These are phyloP conservation scores for Drosophila diplacantha DNA, from an alignment of 2,888 invertebrate genomes.

Conservation along the genomic window DNA sequence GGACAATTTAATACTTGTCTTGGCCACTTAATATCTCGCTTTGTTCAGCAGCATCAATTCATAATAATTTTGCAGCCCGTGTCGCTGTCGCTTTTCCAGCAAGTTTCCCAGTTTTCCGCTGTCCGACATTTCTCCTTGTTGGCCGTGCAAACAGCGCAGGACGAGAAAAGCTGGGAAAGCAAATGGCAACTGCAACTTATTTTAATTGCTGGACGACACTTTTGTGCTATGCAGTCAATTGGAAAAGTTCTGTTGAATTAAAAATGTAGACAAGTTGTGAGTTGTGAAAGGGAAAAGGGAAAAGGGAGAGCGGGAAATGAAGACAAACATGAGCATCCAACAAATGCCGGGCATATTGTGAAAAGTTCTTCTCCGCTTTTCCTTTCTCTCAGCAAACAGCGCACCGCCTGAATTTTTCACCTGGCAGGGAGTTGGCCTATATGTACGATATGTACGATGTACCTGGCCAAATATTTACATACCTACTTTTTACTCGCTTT, in stretches of 20 bases:
- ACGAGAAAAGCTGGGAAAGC: conserved; percentile 24
- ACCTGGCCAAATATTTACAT: conserved; percentile 55
- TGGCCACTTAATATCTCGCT: conserved; percentile 45
- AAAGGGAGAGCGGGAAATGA: conserved; percentile 10
- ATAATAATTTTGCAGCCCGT: conserved; percentile 40
- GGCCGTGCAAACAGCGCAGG: conserved; percentile 43
- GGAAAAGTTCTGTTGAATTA: conserved; percentile 60
- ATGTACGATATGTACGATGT: conserved; percentile 36
- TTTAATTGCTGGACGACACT: conserved; percentile 63
- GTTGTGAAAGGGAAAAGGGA: neutral
- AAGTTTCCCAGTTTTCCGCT: conserved; percentile 19
- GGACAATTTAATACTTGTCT: conserved; percentile 31
- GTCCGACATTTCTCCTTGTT: conserved; percentile 39
- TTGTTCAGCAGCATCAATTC: conserved; percentile 42
- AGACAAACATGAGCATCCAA: conserved; percentile 32
- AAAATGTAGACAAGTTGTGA: conserved; percentile 45
- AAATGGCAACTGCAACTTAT: conserved; percentile 60
- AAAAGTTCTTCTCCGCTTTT: conserved; percentile 18
- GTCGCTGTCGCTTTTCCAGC: conserved; percentile 19
- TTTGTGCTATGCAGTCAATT: conserved; percentile 61
- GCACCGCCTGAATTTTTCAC: conserved; percentile 36
- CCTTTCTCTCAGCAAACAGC: conserved; percentile 24
- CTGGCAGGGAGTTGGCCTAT: conserved; percentile 41
- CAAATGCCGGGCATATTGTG: conserved; percentile 46
- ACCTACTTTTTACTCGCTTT: conserved; percentile 34